Percentiles rank a stretch among this genome's conserved stretches.
phyloP scores from a whole-genome alignment of 2,113 vertebrate genomes.

The Sander lucioperca region DNA sequence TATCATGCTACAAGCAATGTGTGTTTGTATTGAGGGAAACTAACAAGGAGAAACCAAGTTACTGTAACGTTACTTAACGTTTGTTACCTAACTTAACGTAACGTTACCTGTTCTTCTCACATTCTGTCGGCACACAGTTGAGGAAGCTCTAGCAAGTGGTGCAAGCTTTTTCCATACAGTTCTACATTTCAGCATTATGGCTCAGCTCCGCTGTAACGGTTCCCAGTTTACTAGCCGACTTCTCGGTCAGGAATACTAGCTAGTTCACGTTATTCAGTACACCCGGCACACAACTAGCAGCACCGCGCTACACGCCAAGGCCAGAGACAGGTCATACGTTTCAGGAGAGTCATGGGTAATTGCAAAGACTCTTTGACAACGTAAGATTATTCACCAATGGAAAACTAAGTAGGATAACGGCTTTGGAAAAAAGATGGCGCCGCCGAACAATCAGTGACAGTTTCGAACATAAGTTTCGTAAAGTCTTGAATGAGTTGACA shows the following conservation, averaged over 20 bases:
- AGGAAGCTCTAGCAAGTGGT: constrained; percentile 77
- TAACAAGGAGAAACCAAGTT: constrained; percentile 7
- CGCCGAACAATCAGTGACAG: neutral
- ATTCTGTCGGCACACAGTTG: constrained; percentile 78
- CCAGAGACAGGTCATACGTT: constrained; percentile 79
- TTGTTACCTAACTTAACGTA: constrained; percentile 6
- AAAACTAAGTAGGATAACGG: neutral
- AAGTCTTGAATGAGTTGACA: rapidly evolving
- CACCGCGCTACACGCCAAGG: constrained; percentile 71
- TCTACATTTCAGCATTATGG: constrained; percentile 82
- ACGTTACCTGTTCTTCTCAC: constrained; percentile 78
- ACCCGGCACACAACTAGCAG: constrained; percentile 49
- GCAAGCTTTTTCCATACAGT: constrained; percentile 78
- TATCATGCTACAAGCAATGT: neutral
- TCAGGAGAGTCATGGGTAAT: constrained; percentile 69
- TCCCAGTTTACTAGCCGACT: constrained; percentile 20
- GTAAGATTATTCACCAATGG: neutral
- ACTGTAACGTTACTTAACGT: neutral
- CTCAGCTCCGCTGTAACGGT: constrained; percentile 37
- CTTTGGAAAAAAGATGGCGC: constrained; percentile 40
- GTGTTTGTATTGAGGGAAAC: neutral
- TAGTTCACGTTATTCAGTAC: constrained; percentile 4
- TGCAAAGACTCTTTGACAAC: neutral
- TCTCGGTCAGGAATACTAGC: constrained; percentile 27
- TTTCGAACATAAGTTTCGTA: rapidly evolving